Percentiles rank a stretch among this genome's conserved stretches.
phyloP scores from a whole-genome alignment of 2,113 vertebrate genomes.

The Prietella phreatophila region DNA sequence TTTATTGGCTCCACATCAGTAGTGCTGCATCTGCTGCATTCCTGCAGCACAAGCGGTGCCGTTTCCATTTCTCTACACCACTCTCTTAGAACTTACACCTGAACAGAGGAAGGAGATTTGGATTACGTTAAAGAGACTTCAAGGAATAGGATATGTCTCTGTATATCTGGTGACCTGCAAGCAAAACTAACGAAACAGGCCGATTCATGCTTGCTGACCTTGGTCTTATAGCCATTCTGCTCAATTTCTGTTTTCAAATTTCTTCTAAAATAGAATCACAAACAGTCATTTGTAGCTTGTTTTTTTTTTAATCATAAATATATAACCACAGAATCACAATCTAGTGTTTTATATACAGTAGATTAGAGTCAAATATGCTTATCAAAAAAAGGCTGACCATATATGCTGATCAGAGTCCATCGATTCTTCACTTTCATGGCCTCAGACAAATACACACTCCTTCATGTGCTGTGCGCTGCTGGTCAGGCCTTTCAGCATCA shows the following conservation, averaged over 20 bases:
- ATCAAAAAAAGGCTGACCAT: slow-evolving; percentile 23
- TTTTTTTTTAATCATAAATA: not conserved
- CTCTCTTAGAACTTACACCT: not conserved
- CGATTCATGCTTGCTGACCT: slow-evolving; percentile 21
- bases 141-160: slow-evolving; percentile 35
- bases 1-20: slow-evolving; percentile 45
- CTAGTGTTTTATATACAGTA: not conserved
- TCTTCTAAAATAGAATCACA: slow-evolving; percentile 18
- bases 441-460: not conserved
- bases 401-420: slow-evolving; percentile 38
- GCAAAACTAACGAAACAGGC: slow-evolving; percentile 22
- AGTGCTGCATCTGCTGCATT: slow-evolving; percentile 48
- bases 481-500: not conserved
- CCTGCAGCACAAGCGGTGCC: slow-evolving; percentile 33
- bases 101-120: not conserved
- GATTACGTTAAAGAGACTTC: not conserved
- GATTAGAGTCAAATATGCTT: slow-evolving; percentile 8
- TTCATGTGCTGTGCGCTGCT: not conserved
- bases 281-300: not conserved
- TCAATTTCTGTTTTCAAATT: slow-evolving; percentile 8
- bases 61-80: slow-evolving; percentile 26
- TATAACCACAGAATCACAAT: not conserved
- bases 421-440: not conserved
- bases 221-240: not conserved
- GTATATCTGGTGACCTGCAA: not conserved